Evolutionary conservation across 64 coral and sea anemone genomes (phyloP).

Genomic region (Montipora sp.): DNA sequence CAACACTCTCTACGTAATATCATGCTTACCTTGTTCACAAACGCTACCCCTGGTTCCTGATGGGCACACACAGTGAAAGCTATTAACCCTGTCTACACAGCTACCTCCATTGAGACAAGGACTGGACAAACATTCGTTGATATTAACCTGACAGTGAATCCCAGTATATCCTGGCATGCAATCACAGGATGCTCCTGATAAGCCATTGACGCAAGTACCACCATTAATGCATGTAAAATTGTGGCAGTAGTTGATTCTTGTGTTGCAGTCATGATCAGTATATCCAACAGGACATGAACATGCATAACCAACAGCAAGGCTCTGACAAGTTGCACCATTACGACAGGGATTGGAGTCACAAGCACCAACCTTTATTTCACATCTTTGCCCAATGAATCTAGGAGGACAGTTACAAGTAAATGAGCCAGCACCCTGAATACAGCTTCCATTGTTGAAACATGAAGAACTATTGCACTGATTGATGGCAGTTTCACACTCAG

Average conservation of each 20-base stretch:
- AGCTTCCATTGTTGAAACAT: constrained; percentile 86
- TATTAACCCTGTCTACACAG: constrained; percentile 79
- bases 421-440: constrained; percentile 77
- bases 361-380: constrained; percentile 75
- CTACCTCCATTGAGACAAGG: constrained; percentile 81
- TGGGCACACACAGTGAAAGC: constrained; percentile 79
- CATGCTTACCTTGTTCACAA: constrained; percentile 79
- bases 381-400: constrained; percentile 83
- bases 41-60: constrained; percentile 63
- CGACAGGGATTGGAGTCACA: constrained; percentile 85
- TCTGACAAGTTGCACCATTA: constrained; percentile 72
- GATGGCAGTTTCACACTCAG: constrained; percentile 73
- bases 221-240: constrained; percentile 75
- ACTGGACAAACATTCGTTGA: constrained; percentile 77
- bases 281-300: constrained; percentile 72
- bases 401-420: constrained; percentile 74
- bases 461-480: constrained; percentile 72
- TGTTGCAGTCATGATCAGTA: constrained; percentile 61
- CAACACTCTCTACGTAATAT: background rate
- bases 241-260: constrained; percentile 77
- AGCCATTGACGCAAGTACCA: constrained; percentile 76
- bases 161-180: constrained; percentile 73
- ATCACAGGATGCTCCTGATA: constrained; percentile 57
- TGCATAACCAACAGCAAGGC: constrained; percentile 37
- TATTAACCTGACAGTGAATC: constrained; percentile 64